phyloP scores from a whole-genome alignment of 2,113 vertebrate species.

The Syngnathus typhle region DNA sequence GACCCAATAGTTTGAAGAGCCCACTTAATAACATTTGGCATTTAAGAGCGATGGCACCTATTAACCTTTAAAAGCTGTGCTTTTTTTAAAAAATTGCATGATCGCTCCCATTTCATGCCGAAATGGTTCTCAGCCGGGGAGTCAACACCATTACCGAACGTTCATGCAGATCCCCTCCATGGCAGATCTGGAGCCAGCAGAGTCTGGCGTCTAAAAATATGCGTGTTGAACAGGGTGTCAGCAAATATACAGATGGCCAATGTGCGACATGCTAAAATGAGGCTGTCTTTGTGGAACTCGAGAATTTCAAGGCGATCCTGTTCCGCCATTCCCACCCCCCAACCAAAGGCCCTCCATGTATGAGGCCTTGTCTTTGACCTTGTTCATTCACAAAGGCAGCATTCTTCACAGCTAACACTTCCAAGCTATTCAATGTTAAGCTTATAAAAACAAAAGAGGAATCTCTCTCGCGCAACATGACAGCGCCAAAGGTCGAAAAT shows the following conservation, averaged over 20 bases:
- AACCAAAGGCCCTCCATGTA: conserved; percentile 48
- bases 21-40: no score
- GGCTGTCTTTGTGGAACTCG: not conserved
- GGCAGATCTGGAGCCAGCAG: no score
- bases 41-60: no score
- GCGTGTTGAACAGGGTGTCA: not conserved
- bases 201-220: not conserved
- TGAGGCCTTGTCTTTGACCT: conserved; percentile 57
- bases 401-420: conserved; percentile 19
- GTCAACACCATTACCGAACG: not conserved
- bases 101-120: not conserved
- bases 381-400: conserved; percentile 45
- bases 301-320: not conserved
- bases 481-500: conserved; percentile 56
- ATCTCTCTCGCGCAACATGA: conserved; percentile 53
- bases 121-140: not conserved
- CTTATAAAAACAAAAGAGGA: conserved; percentile 46
- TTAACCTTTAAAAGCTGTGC: no score
- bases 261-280: conserved; percentile 1
- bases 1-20: not conserved
- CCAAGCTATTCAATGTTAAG: conserved; percentile 34
- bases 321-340: conserved; percentile 28
- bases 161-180: not conserved
- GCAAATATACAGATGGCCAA: conserved; percentile 7
- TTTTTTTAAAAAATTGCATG: no score